These are phyloP conservation scores for Caenorhabditis zanzibari DNA, from an alignment of 2,888 invertebrate genomes.

Conservation along the genomic window DNA sequence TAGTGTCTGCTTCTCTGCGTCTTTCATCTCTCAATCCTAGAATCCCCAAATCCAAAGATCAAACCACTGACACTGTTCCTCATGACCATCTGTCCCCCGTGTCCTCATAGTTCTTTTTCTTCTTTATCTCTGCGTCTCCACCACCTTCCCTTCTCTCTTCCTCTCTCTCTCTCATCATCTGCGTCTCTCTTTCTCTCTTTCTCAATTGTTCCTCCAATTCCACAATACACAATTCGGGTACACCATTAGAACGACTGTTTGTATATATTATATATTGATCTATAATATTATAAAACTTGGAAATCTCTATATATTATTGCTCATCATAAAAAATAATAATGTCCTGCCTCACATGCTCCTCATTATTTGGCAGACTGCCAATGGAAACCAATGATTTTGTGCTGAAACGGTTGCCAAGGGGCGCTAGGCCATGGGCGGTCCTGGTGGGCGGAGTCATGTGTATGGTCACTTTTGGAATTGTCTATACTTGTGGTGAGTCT, in stretches of 20 bases:
- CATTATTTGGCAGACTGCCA: conserved; percentile 46
- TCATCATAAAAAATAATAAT: conserved; percentile 4
- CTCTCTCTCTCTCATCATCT: conserved; percentile 2
- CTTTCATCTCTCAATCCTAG: neutral
- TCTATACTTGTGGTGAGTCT: conserved; percentile 81
- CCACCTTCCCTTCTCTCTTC: neutral
- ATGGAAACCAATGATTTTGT: conserved; percentile 81
- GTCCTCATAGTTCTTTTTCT: neutral
- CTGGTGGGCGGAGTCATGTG: conserved; percentile 77
- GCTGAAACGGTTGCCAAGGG: conserved; percentile 71
- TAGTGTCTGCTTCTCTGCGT: neutral
- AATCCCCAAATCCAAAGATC: conserved; percentile 16
- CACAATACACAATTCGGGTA: neutral
- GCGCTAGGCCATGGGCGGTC: conserved; percentile 73
- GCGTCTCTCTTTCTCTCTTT: conserved; percentile 8
- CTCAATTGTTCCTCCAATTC: neutral
- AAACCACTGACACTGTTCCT: conserved; percentile 4
- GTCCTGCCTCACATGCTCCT: conserved; percentile 28
- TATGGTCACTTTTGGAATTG: conserved; percentile 79
- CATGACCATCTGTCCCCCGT: neutral
- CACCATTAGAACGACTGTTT: neutral
- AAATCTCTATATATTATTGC: neutral
- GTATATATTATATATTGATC: conserved; percentile 6
- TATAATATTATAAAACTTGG: neutral
- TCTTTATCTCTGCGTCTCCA: neutral